These are phyloP conservation scores for Sebastiscus albofasciatus DNA, from an alignment of 2,797 vertebrate genomes.

Conservation along the genomic window DNA sequence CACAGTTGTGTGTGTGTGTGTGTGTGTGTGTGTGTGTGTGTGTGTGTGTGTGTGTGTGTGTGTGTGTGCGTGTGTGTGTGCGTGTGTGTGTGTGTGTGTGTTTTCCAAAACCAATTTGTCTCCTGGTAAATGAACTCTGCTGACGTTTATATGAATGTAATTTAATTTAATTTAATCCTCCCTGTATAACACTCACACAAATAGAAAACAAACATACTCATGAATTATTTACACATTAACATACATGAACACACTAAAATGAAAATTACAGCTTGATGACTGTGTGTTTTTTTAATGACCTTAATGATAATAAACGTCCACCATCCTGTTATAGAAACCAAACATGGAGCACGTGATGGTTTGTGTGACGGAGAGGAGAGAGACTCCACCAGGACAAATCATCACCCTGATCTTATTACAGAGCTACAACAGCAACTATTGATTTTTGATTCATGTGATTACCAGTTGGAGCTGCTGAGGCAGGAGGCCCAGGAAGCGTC, in stretches of 20 bases:
- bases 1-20: background rate
- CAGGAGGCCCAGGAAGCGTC: conserved; percentile 3
- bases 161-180: conserved; percentile 14
- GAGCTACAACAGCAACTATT: conserved; percentile 13
- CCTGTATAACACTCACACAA: background rate
- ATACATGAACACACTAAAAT: background rate
- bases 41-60: background rate
- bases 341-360: background rate
- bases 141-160: conserved; percentile 20
- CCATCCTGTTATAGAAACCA: background rate
- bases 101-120: background rate
- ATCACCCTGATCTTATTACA: background rate
- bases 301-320: background rate
- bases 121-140: conserved; percentile 7
- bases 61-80: background rate
- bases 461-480: background rate
- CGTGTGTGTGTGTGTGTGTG: background rate
- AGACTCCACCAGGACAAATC: background rate
- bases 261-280: background rate
- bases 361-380: background rate
- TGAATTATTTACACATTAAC: background rate
- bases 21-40: background rate
- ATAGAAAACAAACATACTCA: background rate
- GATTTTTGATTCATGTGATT: conserved; percentile 37
- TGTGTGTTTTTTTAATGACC: background rate